A percentile compares a stretch with the other conserved stretches of the same genome.
Evolutionary conservation across 37 sponge, comb jelly and placozoan species (phyloP).

Genomic region (Ianthella basta): DNA sequence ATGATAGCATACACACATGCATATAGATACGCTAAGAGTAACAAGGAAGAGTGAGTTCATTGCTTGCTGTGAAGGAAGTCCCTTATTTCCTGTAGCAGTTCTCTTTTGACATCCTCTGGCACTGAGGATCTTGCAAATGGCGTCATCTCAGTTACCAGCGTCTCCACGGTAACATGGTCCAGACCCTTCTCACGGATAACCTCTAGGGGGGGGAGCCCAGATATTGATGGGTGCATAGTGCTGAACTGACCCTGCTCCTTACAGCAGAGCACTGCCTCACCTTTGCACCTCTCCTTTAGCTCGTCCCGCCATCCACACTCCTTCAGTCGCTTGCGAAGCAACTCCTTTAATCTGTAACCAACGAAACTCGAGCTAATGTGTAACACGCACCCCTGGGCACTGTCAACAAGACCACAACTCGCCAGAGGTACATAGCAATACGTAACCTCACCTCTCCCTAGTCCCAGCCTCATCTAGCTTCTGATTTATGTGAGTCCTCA

Average conservation of each 20-base stretch:
- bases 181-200: slow-evolving; percentile 68
- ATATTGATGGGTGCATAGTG: not conserved
- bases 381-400: no score
- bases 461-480: slow-evolving; percentile 79
- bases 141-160: slow-evolving; percentile 75
- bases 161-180: slow-evolving; percentile 76
- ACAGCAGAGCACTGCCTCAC: slow-evolving; percentile 18
- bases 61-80: slow-evolving; percentile 52
- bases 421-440: no score
- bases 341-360: slow-evolving; percentile 61
- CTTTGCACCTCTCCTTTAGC: slow-evolving; percentile 84
- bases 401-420: no score
- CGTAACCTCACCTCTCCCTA: slow-evolving; percentile 72
- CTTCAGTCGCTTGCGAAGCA: slow-evolving; percentile 61
- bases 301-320: slow-evolving; percentile 93
- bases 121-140: slow-evolving; percentile 76
- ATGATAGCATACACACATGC: no score
- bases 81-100: slow-evolving; percentile 74
- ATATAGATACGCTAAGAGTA: no score
- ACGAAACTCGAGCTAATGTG: no score
- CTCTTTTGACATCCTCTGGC: slow-evolving; percentile 84
- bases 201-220: slow-evolving; percentile 47
- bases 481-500: slow-evolving; percentile 70
- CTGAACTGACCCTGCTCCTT: no score
- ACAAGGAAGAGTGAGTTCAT: not conserved